These are phyloP conservation scores for Lasaia peninsularis DNA, from an alignment of 1,140 invertebrate genomes.

Conservation along the genomic window DNA sequence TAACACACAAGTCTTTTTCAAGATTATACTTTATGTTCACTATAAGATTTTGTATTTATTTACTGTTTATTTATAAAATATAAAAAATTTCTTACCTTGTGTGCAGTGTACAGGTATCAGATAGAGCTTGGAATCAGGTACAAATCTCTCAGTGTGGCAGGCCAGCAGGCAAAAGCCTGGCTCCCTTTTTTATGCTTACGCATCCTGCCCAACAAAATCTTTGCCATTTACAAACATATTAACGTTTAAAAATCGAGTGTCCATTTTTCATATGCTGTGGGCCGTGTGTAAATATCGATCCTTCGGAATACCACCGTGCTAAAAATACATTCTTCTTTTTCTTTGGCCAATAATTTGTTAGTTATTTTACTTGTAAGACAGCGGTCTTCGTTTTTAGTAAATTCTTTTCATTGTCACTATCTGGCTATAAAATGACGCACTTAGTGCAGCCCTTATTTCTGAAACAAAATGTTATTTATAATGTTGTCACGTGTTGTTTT, in stretches of 20 bases:
- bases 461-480: constrained; percentile 52
- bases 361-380: constrained; percentile 47
- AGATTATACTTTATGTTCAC: too few species aligned
- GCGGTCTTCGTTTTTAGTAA: constrained; percentile 51
- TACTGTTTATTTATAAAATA: too few species aligned
- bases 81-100: constrained; percentile 37
- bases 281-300: constrained; percentile 71
- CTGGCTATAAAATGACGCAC: constrained; percentile 64
- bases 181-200: constrained; percentile 72
- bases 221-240: constrained; percentile 62
- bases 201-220: constrained; percentile 65
- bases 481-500: constrained; percentile 52
- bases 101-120: constrained; percentile 55
- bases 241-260: constrained; percentile 64
- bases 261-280: constrained; percentile 72
- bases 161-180: constrained; percentile 67
- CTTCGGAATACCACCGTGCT: constrained; percentile 50
- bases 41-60: too few species aligned
- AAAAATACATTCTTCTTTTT: constrained; percentile 68
- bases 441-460: constrained; percentile 69
- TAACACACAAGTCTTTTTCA: too few species aligned
- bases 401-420: constrained; percentile 71
- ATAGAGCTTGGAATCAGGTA: constrained; percentile 52
- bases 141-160: constrained; percentile 58
- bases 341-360: constrained; percentile 73